Evolutionary conservation across 2,888 invertebrate genomes (phyloP).

Genomic region (Flabesymbios commensalis): DNA sequence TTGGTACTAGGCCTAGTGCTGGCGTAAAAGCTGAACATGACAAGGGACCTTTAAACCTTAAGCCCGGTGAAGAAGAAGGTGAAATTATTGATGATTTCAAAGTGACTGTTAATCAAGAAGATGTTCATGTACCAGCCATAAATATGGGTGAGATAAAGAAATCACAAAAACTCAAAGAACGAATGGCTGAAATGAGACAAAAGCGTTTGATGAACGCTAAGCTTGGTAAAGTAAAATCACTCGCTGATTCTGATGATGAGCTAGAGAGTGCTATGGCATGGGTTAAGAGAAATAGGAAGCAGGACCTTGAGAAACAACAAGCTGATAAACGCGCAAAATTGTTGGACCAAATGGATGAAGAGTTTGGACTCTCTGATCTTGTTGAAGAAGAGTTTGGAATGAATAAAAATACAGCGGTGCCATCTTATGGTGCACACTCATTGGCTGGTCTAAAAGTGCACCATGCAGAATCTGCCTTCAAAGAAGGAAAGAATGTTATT

Average conservation of each 20-base stretch:
- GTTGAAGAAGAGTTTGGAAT: slow-evolving; percentile 75
- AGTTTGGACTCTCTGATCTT: slow-evolving; percentile 85
- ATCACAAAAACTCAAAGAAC: slow-evolving; percentile 81
- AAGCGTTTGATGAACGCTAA: slow-evolving; percentile 77
- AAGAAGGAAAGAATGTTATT: slow-evolving; percentile 82
- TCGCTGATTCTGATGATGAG: slow-evolving; percentile 66
- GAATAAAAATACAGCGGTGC: slow-evolving; percentile 6
- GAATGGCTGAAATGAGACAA: slow-evolving; percentile 76
- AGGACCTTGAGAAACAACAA: slow-evolving; percentile 78
- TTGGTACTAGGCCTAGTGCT: background rate
- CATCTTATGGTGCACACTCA: background rate
- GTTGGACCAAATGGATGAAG: slow-evolving; percentile 92
- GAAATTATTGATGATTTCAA: background rate
- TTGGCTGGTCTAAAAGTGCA: slow-evolving; percentile 83
- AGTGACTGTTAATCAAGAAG: slow-evolving; percentile 35
- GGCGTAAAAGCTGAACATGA: background rate
- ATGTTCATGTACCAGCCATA: slow-evolving; percentile 64
- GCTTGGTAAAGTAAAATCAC: slow-evolving; percentile 62
- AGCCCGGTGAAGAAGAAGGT: background rate
- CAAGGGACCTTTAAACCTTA: too few species aligned
- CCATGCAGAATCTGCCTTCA: slow-evolving; percentile 73
- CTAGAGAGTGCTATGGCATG: slow-evolving; percentile 72
- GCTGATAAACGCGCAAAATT: slow-evolving; percentile 90
- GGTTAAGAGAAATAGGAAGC: slow-evolving; percentile 79
- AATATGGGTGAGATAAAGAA: slow-evolving; percentile 69